Evolutionary conservation across 2,797 vertebrate species (phyloP).

Genomic region (Acanthornis magna): DNA sequence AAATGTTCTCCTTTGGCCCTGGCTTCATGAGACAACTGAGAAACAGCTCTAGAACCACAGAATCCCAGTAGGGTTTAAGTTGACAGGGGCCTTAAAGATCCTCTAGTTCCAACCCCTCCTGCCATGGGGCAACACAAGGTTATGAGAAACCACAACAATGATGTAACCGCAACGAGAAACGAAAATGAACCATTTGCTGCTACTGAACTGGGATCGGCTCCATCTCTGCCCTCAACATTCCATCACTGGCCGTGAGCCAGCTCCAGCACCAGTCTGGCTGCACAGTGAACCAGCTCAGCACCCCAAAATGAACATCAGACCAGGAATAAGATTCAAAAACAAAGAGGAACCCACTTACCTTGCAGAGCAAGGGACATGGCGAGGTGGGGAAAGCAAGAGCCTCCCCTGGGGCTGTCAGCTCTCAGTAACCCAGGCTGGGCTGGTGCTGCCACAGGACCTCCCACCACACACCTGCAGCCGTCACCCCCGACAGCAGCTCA

Average conservation of each 20-base stretch:
- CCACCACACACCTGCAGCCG: neutral
- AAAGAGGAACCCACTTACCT: neutral
- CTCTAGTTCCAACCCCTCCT: neutral
- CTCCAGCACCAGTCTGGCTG: neutral
- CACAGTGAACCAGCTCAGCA: neutral
- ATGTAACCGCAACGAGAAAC: neutral
- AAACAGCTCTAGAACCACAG: neutral
- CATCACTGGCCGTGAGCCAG: neutral
- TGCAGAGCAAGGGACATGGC: accelerated
- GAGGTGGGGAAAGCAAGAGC: neutral
- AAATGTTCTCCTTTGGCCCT: neutral
- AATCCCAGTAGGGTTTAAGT: neutral
- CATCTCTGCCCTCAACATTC: neutral
- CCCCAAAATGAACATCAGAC: neutral
- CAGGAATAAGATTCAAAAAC: neutral
- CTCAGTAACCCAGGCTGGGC: accelerated
- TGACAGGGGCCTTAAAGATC: neutral
- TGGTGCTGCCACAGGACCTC: neutral
- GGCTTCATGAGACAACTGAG: accelerated
- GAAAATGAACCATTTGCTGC: neutral
- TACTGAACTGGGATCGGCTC: accelerated
- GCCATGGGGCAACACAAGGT: neutral
- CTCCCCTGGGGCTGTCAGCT: accelerated
- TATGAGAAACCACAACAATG: accelerated
- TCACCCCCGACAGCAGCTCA: accelerated